These are phyloP conservation scores for Caranx ignobilis DNA, from an alignment of 2,113 vertebrate genomes.

Conservation along the genomic window DNA sequence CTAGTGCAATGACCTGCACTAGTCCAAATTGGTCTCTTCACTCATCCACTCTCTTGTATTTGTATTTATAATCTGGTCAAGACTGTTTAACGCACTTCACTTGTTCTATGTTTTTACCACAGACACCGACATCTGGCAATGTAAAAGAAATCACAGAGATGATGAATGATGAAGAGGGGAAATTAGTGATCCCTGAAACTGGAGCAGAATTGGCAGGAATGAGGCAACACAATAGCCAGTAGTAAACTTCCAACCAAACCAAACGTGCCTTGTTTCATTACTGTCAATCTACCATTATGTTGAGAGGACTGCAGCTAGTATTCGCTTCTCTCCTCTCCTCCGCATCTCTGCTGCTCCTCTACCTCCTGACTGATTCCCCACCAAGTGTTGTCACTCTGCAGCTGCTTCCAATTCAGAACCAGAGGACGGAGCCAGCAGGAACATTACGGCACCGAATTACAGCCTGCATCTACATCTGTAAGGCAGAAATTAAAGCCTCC, in stretches of 20 bases:
- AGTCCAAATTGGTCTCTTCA: not conserved
- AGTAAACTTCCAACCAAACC: constrained; percentile 28
- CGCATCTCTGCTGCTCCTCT: constrained; percentile 64
- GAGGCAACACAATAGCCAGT: constrained; percentile 24
- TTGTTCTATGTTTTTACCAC: not conserved
- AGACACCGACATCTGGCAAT: not conserved
- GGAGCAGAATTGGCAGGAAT: constrained; percentile 15
- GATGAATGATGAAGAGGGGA: not conserved
- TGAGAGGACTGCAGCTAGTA: constrained; percentile 26
- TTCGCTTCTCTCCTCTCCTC: constrained; percentile 59
- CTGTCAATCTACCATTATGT: constrained; percentile 22
- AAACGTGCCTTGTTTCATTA: constrained; percentile 45
- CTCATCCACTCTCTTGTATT: not conserved
- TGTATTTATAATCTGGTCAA: constrained; percentile 15
- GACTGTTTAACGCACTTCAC: not conserved
- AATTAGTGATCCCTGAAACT: constrained; percentile 3
- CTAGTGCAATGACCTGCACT: not conserved
- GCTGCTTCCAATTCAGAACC: constrained; percentile 78
- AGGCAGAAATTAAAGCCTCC: constrained; percentile 75
- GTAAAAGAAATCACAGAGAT: constrained; percentile 14
- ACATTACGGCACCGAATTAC: constrained; percentile 60
- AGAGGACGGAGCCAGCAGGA: constrained; percentile 64
- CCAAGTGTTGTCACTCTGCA: constrained; percentile 64
- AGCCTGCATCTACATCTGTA: constrained; percentile 75
- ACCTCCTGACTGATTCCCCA: constrained; percentile 62